Evolutionary conservation across 2,797 vertebrate genomes (phyloP).

Genomic region (Acrossocheilus wenchowensis): DNA sequence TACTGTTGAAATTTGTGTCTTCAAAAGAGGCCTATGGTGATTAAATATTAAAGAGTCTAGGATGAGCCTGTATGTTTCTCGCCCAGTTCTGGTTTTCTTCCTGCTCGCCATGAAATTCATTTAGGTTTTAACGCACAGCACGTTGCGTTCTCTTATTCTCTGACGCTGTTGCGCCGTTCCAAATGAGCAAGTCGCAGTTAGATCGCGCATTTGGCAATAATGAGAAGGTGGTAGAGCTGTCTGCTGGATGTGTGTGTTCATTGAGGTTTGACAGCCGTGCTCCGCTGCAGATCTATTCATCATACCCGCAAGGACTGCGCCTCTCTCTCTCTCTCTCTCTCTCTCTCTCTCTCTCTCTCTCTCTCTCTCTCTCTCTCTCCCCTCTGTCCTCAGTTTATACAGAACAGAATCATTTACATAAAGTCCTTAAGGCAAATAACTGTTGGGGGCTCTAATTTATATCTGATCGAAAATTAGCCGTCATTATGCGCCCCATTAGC

Average conservation of each 20-base stretch:
- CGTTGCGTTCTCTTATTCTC: slow-evolving; percentile 57
- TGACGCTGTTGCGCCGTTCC: slow-evolving; percentile 68
- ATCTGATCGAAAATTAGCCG: slow-evolving; percentile 99
- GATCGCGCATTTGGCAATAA: slow-evolving; percentile 70
- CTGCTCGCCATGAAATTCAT: slow-evolving; percentile 46
- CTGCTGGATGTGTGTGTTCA: slow-evolving; percentile 78
- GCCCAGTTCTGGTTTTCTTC: slow-evolving; percentile 57
- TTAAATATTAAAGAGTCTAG: slow-evolving; percentile 74
- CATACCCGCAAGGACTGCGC: slow-evolving; percentile 87
- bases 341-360: slow-evolving; percentile 64
- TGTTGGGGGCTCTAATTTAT: slow-evolving; percentile 99
- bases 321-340: slow-evolving; percentile 63
- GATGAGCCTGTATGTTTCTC: slow-evolving; percentile 62
- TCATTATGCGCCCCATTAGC: slow-evolving; percentile 99
- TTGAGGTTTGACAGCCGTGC: slow-evolving; percentile 84
- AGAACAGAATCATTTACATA: slow-evolving; percentile 99
- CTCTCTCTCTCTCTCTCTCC: slow-evolving; percentile 62
- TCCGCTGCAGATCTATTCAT: slow-evolving; percentile 88
- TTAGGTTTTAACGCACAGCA: slow-evolving; percentile 47
- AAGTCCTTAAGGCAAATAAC: slow-evolving; percentile 99
- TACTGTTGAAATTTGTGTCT: slow-evolving; percentile 68
- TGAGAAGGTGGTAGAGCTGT: slow-evolving; percentile 79
- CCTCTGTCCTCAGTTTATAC: slow-evolving; percentile 93
- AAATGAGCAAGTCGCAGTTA: slow-evolving; percentile 71
- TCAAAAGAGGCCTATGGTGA: slow-evolving; percentile 69